These are phyloP conservation scores for Styela clava DNA, from an alignment of 23 tunicate genomes.

Conservation along the genomic window DNA sequence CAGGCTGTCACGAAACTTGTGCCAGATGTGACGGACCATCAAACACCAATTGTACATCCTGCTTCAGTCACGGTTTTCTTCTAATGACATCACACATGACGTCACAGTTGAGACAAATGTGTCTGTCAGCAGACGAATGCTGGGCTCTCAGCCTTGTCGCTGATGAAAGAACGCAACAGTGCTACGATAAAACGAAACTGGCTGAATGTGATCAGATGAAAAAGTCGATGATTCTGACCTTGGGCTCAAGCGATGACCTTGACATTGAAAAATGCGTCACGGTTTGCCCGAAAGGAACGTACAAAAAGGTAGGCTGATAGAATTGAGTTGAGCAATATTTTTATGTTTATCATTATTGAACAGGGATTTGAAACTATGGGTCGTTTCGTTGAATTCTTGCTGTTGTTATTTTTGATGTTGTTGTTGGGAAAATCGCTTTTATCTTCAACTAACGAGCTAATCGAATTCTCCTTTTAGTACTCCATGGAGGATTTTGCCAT, in stretches of 20 bases:
- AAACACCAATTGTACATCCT: conserved; percentile 27
- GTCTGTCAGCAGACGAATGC: conserved; percentile 12
- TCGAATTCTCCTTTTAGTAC: too few relatives aligned
- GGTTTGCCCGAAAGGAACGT: conserved; percentile 21
- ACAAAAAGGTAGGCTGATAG: conserved; percentile 9
- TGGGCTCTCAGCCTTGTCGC: conserved; percentile 8
- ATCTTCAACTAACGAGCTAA: too few relatives aligned
- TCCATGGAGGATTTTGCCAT: too few relatives aligned
- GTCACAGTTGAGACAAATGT: conserved; percentile 22
- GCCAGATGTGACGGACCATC: conserved; percentile 22
- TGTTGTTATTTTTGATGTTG: too few relatives aligned
- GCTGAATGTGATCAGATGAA: background rate
- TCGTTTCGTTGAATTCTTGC: too few relatives aligned
- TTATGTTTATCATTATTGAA: background rate
- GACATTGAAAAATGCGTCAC: conserved; percentile 7
- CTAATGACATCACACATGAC: conserved; percentile 24
- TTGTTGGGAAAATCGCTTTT: too few relatives aligned
- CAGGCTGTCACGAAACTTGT: conserved; percentile 31
- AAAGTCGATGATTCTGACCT: conserved; percentile 21
- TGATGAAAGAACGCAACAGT: conserved; percentile 11
- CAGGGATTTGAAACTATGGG: too few relatives aligned
- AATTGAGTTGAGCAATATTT: background rate
- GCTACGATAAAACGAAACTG: conserved; percentile 5
- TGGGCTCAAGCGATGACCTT: background rate
- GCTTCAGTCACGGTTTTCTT: background rate